Evolutionary conservation across 2,797 vertebrate genomes (phyloP), one percentile per base, ranked within the genome.

Genomic region (Gephyroberyx darwinii): DNA sequence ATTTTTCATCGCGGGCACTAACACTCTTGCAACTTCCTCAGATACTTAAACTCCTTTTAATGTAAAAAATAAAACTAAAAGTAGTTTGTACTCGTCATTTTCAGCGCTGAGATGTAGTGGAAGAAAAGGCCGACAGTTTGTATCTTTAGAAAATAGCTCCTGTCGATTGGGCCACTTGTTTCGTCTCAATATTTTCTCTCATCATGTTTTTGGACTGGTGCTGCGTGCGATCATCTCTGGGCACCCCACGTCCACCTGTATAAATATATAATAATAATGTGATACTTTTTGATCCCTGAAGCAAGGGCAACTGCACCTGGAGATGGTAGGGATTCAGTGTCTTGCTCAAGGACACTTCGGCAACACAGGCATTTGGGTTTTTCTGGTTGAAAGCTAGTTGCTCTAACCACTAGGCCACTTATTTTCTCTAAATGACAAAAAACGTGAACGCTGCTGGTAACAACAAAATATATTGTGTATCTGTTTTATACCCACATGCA

Each of bases 311-410:
- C 22, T 26, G 62, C 41, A 16, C n/a, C 45, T 6, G 39, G 8
- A 7, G 22, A 20, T 53, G 58, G 43, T 20, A 6, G 31, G 33
- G n/a, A 35, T 50, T 50, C 12, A 19, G 19, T 52, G 58, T 53
- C 31, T 50, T 66, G 41, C 58, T 73, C 52, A 5, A 37, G 55
- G 55, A 51, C 65, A 45, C 71, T 41, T 35, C 13, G 54, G 50
- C 35, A 57, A 35, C 56, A 30, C 70, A 57, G 14, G 35, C 41
- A 57, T 53, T 58, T 51, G 8, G 0, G 8, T 41, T 3, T 41
- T 43, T 12, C 55, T 47, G 47, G 52, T 6, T 30, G 19, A 53
- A 37, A 17, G 39, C 54, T 47, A 16, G 51, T 45, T 22, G 41
- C 4, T 22, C 14, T 20, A 19, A 22, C 26, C 51, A n/a, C 59